These are phyloP conservation scores for Etia nguti DNA, from an alignment of 2,113 vertebrate species.

Conservation along the genomic window DNA sequence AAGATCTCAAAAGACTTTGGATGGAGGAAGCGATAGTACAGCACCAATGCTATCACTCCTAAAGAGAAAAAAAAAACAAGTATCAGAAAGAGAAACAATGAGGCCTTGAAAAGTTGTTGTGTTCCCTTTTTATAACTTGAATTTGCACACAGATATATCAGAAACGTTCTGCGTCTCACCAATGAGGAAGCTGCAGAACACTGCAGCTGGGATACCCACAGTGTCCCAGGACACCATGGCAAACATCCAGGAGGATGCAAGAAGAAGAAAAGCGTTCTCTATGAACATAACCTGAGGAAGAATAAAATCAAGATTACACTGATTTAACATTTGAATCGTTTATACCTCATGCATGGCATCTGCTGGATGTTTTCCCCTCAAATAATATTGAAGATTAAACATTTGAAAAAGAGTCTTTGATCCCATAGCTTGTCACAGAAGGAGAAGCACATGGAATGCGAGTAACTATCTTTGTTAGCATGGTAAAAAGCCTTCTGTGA, in stretches of 20 bases:
- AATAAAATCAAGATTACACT: neutral
- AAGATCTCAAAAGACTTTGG: constrained; percentile 82
- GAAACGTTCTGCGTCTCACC: constrained; percentile 63
- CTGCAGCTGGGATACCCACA: constrained; percentile 62
- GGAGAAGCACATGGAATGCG: neutral
- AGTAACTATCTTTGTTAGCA: neutral
- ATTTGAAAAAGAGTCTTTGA: neutral
- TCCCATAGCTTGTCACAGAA: neutral
- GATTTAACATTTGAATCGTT: neutral
- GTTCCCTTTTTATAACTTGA: neutral
- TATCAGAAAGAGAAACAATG: neutral
- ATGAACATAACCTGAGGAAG: constrained; percentile 60
- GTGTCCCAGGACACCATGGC: constrained; percentile 71
- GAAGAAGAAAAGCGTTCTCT: constrained; percentile 77
- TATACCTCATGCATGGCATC: neutral
- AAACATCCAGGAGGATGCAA: constrained; percentile 76
- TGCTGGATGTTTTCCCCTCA: neutral
- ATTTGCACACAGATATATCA: neutral
- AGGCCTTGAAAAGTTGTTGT: neutral
- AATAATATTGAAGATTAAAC: neutral
- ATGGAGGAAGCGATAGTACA: constrained; percentile 83
- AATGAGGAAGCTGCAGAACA: constrained; percentile 77
- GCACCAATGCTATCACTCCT: constrained; percentile 75
- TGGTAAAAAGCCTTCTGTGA: neutral
- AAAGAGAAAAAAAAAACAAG: constrained; percentile 35